Evolutionary conservation across 2,888 invertebrate species (phyloP), one percentile per base, ranked within the genome.

Genomic region (Lasioglossum leucozonium): DNA sequence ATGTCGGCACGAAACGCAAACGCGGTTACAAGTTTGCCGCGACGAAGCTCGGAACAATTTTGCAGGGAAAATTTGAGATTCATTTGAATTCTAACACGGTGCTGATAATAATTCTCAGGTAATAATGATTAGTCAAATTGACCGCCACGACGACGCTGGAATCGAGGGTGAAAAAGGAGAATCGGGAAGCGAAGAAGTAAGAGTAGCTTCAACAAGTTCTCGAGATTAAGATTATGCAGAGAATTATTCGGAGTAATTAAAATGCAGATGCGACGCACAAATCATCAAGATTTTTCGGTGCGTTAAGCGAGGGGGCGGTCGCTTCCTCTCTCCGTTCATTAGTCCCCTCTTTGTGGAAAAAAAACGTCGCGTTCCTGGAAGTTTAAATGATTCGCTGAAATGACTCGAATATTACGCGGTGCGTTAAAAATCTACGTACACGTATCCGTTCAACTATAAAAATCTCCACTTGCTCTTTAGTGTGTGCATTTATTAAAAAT

Each of bases 181-280:
- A 77, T 72, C 72, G 80, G 37, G 74, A 75, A 71, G 79, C 79
- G 77, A 81, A 76, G 76, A 79, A 84, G 81, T 74, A 34, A 77
- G 80, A 73, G 83, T 84, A 88, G 89, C 77, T 88, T 82, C 69
- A 72, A 51, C 79, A 84, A 85, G 83, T 88, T 88, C 76, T 86
- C 85, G 80, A 84, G 89, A 90, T 89, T 87, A 89, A 91, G 92
- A 91, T 94, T 94, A 94, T 93, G 93, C 93, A 88, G 89, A 91
- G 91, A 93, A 94, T 94, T 94, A 94, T 94, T 93, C 94, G 90
- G 88, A 90, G 93, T 94, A 94, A 95, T 95, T 94, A 95, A 94
- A 94, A 95, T 95, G 95, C 93, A 95, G 94, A 95, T 94, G 93
- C 93, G 93, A 92, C 92, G 92, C 93, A 94, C 94, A 94, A 95